phyloP scores from a whole-genome alignment of 2,888 invertebrate genomes.

The Euzophera pinguis region DNA sequence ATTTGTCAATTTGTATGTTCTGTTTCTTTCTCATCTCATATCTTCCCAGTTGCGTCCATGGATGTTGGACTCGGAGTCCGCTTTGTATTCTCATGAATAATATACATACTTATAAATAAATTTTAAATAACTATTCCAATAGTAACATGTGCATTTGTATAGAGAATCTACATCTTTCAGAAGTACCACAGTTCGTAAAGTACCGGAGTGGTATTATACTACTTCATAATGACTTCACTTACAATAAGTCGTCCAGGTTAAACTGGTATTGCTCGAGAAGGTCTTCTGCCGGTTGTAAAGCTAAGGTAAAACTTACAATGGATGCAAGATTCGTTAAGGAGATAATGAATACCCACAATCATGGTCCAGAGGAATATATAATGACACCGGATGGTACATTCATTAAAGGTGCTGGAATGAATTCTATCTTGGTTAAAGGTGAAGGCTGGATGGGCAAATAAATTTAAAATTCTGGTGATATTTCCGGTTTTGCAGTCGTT shows the following conservation, averaged over 20 bases:
- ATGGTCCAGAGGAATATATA: conserved; percentile 20
- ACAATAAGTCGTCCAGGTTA: conserved; percentile 22
- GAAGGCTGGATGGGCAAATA: background rate
- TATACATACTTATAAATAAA: too few relatives aligned
- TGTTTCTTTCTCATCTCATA: too few relatives aligned
- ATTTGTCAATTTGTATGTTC: too few relatives aligned
- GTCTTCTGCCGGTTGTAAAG: conserved; percentile 25
- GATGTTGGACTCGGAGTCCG: too few relatives aligned
- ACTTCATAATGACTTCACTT: conserved; percentile 31
- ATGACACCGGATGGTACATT: conserved; percentile 19
- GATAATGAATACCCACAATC: conserved; percentile 19
- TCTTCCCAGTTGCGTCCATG: too few relatives aligned
- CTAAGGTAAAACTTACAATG: conserved; percentile 25
- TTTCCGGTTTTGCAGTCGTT: too few relatives aligned
- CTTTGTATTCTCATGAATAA: too few relatives aligned
- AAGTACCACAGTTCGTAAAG: conserved; percentile 2
- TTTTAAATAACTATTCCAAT: too few relatives aligned
- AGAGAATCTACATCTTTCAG: background rate
- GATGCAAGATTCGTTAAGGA: conserved; percentile 23
- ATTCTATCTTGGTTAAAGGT: background rate
- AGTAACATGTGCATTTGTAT: too few relatives aligned
- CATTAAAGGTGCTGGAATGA: conserved; percentile 15
- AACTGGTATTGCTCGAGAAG: conserved; percentile 34
- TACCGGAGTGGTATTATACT: conserved; percentile 26
- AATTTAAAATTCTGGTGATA: background rate